Percentiles rank a stretch among this genome's conserved stretches.
phyloP scores from a whole-genome alignment of 2,888 invertebrate genomes.

The Amiota mariae region DNA sequence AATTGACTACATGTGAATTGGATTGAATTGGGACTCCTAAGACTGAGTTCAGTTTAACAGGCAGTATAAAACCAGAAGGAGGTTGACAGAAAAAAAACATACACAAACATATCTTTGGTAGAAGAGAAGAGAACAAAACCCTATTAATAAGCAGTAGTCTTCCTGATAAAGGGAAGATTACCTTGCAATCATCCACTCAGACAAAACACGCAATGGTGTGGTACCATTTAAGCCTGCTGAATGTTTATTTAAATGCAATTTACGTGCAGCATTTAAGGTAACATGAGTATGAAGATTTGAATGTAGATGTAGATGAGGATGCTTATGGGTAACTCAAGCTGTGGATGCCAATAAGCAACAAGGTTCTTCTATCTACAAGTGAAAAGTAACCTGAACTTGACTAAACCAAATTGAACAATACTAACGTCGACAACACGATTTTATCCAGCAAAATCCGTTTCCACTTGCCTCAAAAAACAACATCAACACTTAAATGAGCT shows the following conservation, averaged over 20 bases:
- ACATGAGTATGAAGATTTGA: neutral
- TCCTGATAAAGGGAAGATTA: too few relatives aligned
- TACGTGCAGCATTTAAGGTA: slow-evolving; percentile 10
- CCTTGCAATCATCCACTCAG: neutral
- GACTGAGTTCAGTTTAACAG: too few relatives aligned
- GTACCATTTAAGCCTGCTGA: slow-evolving; percentile 9
- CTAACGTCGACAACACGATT: slow-evolving; percentile 30
- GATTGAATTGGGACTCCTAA: too few relatives aligned
- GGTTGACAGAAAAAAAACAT: too few relatives aligned
- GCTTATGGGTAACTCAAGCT: too few relatives aligned
- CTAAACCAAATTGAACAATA: neutral
- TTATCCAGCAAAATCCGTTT: slow-evolving; percentile 35
- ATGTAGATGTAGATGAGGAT: neutral
- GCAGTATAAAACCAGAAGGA: too few relatives aligned
- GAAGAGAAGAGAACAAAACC: too few relatives aligned
- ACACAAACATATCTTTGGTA: too few relatives aligned
- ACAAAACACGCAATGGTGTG: slow-evolving; percentile 1
- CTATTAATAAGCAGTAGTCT: too few relatives aligned
- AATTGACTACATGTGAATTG: slow-evolving; percentile 20
- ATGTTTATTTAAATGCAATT: slow-evolving; percentile 29
- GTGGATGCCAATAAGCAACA: slow-evolving; percentile 21
- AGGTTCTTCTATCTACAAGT: neutral
- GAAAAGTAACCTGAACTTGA: too few relatives aligned
- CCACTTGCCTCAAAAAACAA: slow-evolving; percentile 13
- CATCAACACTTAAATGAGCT: slow-evolving; percentile 50